phyloP scores from a whole-genome alignment of 1,140 invertebrate genomes.

The Lamellibrachia luymesi region DNA sequence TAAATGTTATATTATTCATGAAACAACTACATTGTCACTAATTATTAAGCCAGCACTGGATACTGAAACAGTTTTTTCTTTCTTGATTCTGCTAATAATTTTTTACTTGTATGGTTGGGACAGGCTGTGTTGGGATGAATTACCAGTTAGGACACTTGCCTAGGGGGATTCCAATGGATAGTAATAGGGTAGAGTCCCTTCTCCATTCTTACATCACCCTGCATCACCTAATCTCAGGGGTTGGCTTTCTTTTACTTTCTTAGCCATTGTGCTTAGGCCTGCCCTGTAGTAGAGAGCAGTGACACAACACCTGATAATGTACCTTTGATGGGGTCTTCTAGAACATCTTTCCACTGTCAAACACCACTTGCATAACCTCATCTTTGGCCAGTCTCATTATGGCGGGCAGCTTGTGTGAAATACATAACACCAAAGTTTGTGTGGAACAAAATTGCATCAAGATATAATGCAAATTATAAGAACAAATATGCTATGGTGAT shows the following conservation, averaged over 20 bases:
- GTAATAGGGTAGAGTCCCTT: background rate
- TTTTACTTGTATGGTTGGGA: background rate
- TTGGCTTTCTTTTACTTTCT: conserved; percentile 1
- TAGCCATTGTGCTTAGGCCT: background rate
- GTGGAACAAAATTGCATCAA: background rate
- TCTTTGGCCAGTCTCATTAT: background rate
- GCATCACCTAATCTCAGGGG: background rate
- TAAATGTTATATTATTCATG: too few relatives aligned
- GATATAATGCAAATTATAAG: background rate
- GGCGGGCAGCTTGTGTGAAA: background rate
- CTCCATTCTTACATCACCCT: background rate
- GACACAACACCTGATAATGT: conserved; percentile 4
- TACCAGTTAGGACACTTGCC: background rate
- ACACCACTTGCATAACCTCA: background rate
- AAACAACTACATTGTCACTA: too few relatives aligned
- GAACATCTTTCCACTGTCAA: background rate
- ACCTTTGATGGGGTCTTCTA: background rate
- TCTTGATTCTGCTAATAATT: background rate
- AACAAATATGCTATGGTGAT: background rate
- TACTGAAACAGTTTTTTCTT: background rate
- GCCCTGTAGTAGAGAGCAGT: background rate
- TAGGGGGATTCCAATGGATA: background rate
- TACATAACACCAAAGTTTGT: background rate
- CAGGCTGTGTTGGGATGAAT: background rate
- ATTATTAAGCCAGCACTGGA: background rate